Percentiles rank a stretch among this genome's conserved stretches.
These are phyloP conservation scores for Halcyon badia DNA, from an alignment of 2,797 vertebrate genomes.

Conservation along the genomic window DNA sequence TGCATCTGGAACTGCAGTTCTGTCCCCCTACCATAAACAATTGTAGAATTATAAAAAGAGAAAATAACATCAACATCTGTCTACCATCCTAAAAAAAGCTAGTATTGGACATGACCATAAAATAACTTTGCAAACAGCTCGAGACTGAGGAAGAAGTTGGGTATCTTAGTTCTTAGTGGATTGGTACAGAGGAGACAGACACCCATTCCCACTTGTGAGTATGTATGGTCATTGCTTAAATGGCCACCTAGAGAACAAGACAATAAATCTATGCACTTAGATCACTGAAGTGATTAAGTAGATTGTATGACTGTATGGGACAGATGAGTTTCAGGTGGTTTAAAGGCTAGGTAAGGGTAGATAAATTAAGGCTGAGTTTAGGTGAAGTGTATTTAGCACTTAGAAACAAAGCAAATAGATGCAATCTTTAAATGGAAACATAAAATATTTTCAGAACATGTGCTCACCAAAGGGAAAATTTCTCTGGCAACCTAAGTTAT, in stretches of 20 bases:
- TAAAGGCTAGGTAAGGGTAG: not conserved
- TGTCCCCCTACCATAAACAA: not conserved
- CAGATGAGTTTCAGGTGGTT: not conserved
- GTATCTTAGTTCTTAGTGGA: not conserved
- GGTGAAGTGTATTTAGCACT: not conserved
- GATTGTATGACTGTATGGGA: not conserved
- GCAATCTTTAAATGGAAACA: slow-evolving; percentile 21
- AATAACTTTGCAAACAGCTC: not conserved
- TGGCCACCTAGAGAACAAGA: not conserved
- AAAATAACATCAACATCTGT: not conserved
- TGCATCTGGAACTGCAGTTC: not conserved
- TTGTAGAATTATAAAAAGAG: not conserved
- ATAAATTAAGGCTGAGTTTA: not conserved
- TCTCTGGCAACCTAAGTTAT: slow-evolving; percentile 34
- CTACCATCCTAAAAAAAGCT: not conserved
- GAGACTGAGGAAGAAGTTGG: not conserved
- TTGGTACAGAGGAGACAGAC: not conserved
- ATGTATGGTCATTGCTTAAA: not conserved
- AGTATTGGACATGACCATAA: not conserved
- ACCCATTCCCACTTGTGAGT: not conserved
- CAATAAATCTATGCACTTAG: not conserved
- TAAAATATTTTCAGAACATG: slow-evolving; percentile 51
- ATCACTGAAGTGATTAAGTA: not conserved
- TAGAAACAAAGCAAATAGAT: slow-evolving; percentile 46
- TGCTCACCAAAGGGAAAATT: slow-evolving; percentile 48